These are phyloP conservation scores for Poecilia wingei DNA, from an alignment of 2,797 vertebrate species.

Conservation along the genomic window DNA sequence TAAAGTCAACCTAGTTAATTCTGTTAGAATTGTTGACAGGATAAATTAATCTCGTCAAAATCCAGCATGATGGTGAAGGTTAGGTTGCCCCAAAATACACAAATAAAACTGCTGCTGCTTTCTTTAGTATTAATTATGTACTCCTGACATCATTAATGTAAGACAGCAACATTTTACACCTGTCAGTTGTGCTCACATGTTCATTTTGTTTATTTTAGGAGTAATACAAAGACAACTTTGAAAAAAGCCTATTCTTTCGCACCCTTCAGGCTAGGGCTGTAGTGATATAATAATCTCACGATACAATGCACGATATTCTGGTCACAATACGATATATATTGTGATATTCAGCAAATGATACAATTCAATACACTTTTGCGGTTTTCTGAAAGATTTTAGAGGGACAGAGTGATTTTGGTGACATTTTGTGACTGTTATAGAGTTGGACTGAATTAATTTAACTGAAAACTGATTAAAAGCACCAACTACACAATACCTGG, in stretches of 20 bases:
- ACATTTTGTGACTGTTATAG: too few relatives aligned
- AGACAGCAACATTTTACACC: not conserved
- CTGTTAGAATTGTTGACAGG: not conserved
- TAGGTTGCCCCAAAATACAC: not conserved
- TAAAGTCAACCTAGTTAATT: not conserved
- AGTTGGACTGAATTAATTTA: too few relatives aligned
- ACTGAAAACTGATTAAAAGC: too few relatives aligned
- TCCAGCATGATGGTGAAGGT: not conserved
- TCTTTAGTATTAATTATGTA: not conserved
- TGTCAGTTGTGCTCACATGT: not conserved
- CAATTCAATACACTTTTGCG: too few relatives aligned
- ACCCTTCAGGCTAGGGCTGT: not conserved
- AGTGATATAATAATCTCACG: too few relatives aligned
- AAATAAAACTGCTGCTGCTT: not conserved
- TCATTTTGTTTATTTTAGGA: not conserved
- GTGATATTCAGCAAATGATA: too few relatives aligned
- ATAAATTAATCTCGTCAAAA: not conserved
- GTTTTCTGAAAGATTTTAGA: too few relatives aligned
- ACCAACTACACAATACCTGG: too few relatives aligned
- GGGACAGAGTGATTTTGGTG: too few relatives aligned
- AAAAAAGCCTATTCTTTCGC: not conserved
- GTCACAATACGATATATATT: too few relatives aligned
- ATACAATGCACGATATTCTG: too few relatives aligned
- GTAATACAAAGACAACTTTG: not conserved
- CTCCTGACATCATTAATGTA: not conserved